Conservation (phyloP, 2,888 invertebrate genomes). For the Trissolcus brochymenae region DNA sequence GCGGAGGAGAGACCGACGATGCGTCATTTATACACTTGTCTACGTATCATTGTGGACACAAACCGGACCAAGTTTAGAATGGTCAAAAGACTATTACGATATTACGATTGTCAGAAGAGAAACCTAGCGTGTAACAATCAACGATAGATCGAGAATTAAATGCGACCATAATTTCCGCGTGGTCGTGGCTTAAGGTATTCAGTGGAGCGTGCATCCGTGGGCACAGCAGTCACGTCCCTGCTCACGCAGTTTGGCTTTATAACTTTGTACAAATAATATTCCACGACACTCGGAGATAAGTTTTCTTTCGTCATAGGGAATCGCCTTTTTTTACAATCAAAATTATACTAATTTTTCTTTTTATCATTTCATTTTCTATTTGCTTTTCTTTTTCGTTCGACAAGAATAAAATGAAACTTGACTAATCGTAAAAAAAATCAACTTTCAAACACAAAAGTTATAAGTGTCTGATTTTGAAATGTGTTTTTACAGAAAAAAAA, state of each 20-base stretch:
- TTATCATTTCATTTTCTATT: too few species aligned
- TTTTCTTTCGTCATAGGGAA: too few species aligned
- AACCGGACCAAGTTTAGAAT: slow-evolving; percentile 27
- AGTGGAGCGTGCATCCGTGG: slow-evolving; percentile 71
- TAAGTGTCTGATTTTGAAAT: not conserved
- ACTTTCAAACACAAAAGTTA: too few species aligned
- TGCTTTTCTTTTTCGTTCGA: too few species aligned
- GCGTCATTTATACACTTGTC: slow-evolving; percentile 37
- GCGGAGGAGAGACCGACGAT: slow-evolving; percentile 12
- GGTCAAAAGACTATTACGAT: slow-evolving; percentile 25
- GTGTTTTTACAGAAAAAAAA: not conserved
- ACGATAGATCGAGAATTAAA: slow-evolving; percentile 62
- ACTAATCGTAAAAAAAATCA: too few species aligned
- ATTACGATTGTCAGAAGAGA: slow-evolving; percentile 28
- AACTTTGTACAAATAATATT: slow-evolving; percentile 58
- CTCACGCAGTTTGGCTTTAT: slow-evolving; percentile 57
- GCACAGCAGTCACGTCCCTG: slow-evolving; percentile 65
- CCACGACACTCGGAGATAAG: not conserved
- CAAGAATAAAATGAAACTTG: too few species aligned
- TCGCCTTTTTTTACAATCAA: too few species aligned
- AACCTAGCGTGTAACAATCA: slow-evolving; percentile 33
- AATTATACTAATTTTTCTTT: too few species aligned
- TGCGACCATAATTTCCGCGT: slow-evolving; percentile 63
- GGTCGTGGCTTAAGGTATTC: slow-evolving; percentile 65
- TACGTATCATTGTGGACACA: slow-evolving; percentile 18